A percentile compares a stretch with the other conserved stretches of the same genome.
phyloP scores from a whole-genome alignment of 2,113 vertebrate genomes.

The Forbesichthys papilliferus region DNA sequence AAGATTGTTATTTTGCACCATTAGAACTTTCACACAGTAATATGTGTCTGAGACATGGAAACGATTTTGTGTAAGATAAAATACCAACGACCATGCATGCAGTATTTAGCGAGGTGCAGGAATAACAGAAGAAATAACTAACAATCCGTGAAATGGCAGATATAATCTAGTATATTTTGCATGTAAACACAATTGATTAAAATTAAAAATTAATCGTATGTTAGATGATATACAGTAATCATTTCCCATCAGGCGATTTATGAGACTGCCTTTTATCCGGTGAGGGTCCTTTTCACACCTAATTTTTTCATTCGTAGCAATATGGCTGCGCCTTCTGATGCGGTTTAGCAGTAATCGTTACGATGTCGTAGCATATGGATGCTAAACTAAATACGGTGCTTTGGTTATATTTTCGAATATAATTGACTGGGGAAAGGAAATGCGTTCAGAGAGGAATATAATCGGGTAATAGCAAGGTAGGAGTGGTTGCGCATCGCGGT shows the following conservation, averaged over 20 bases:
- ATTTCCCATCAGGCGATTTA: slow-evolving; percentile 64
- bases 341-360: slow-evolving; percentile 28
- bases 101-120: too few relatives aligned
- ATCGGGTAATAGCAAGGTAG: slow-evolving; percentile 28
- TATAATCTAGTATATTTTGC: too few relatives aligned
- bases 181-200: background rate
- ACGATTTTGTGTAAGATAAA: too few relatives aligned
- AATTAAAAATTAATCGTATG: background rate
- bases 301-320: slow-evolving; percentile 39
- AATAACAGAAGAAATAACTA: too few relatives aligned
- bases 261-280: slow-evolving; percentile 55
- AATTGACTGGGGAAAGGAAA: slow-evolving; percentile 25
- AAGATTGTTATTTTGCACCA: too few relatives aligned
- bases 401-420: background rate
- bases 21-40: too few relatives aligned
- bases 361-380: background rate
- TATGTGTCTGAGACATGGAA: too few relatives aligned
- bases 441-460: slow-evolving; percentile 21
- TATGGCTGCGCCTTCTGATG: slow-evolving; percentile 48
- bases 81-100: too few relatives aligned
- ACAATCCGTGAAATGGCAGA: too few relatives aligned
- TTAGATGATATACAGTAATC: background rate
- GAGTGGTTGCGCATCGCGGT: slow-evolving; percentile 29
- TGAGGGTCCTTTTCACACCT: slow-evolving; percentile 58
- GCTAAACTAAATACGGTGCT: slow-evolving; percentile 11